Evolutionary conservation across 2,888 invertebrate genomes (phyloP).

Genomic region (Magallana nippona): DNA sequence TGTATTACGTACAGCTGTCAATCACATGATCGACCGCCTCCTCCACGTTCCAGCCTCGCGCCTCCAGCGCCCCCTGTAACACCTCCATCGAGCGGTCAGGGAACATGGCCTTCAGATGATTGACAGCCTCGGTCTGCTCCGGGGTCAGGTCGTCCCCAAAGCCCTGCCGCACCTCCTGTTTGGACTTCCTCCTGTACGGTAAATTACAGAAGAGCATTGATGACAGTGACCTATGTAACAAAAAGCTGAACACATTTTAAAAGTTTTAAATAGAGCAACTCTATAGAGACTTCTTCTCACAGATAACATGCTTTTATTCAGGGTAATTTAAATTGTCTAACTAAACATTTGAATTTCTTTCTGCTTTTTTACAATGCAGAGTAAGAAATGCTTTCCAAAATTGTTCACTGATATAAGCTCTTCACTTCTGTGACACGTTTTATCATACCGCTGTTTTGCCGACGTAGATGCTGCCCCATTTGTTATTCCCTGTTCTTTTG

Average conservation of each 20-base stretch:
- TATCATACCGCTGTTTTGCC: not conserved
- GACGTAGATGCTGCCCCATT: slow-evolving; percentile 50
- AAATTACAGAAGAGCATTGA: not conserved
- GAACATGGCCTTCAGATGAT: slow-evolving; percentile 50
- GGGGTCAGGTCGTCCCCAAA: slow-evolving; percentile 39
- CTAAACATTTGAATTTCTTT: too few relatives aligned
- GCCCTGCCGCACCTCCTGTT: slow-evolving; percentile 27
- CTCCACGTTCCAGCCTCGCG: slow-evolving; percentile 45
- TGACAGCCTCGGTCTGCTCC: slow-evolving; percentile 42
- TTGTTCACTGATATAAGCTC: too few relatives aligned
- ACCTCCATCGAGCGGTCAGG: slow-evolving; percentile 39
- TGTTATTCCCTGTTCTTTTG: slow-evolving; percentile 57
- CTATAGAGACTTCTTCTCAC: too few relatives aligned
- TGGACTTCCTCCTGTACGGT: slow-evolving; percentile 28
- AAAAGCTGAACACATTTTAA: too few relatives aligned
- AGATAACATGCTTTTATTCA: too few relatives aligned
- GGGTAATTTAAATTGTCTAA: too few relatives aligned
- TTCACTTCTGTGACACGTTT: not conserved
- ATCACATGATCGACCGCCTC: slow-evolving; percentile 47
- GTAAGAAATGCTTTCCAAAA: not conserved
- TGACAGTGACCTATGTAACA: too few relatives aligned
- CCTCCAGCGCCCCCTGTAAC: slow-evolving; percentile 41
- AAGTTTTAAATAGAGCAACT: too few relatives aligned
- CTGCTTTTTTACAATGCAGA: too few relatives aligned
- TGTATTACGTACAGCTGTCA: slow-evolving; percentile 38